A percentile compares a stretch with the other conserved stretches of the same genome.
Conservation (phyloP, 2,888 invertebrate genomes). For the Diploptera punctata region DNA sequence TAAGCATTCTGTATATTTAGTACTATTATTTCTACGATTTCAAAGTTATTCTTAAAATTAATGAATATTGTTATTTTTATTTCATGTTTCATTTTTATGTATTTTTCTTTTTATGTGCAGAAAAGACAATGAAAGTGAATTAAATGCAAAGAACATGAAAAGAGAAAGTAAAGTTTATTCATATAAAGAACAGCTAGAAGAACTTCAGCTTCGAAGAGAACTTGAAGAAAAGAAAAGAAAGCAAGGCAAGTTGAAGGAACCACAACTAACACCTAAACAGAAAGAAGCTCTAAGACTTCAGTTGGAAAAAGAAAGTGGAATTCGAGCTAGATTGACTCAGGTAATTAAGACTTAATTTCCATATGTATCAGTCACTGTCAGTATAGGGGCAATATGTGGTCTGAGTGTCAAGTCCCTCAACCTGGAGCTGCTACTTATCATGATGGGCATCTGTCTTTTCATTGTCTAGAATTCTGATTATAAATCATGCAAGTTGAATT, state of each 20-base stretch:
- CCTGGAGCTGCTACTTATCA: too few relatives aligned
- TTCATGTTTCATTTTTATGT: too few relatives aligned
- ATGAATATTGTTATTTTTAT: too few relatives aligned
- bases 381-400: too few relatives aligned
- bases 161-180: constrained; percentile 97
- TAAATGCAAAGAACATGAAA: constrained; percentile 77
- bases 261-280: constrained; percentile 84
- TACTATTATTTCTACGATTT: too few relatives aligned
- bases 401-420: too few relatives aligned
- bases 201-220: constrained; percentile 89
- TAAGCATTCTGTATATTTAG: too few relatives aligned
- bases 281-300: constrained; percentile 89
- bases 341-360: constrained; percentile 55
- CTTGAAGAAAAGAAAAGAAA: constrained; percentile 85
- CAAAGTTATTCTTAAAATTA: too few relatives aligned
- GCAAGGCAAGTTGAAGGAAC: constrained; percentile 78
- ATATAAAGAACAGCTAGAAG: constrained; percentile 96
- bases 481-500: too few relatives aligned
- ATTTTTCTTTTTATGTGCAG: constrained; percentile 48
- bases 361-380: not conserved
- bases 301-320: constrained; percentile 81
- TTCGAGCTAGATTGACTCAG: constrained; percentile 70
- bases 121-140: constrained; percentile 56
- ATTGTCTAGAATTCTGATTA: too few relatives aligned
- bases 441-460: too few relatives aligned